Percentiles rank a stretch among this genome's conserved stretches.
Conservation (phyloP, 2,113 vertebrate species). For the Heterochromis multidens region DNA sequence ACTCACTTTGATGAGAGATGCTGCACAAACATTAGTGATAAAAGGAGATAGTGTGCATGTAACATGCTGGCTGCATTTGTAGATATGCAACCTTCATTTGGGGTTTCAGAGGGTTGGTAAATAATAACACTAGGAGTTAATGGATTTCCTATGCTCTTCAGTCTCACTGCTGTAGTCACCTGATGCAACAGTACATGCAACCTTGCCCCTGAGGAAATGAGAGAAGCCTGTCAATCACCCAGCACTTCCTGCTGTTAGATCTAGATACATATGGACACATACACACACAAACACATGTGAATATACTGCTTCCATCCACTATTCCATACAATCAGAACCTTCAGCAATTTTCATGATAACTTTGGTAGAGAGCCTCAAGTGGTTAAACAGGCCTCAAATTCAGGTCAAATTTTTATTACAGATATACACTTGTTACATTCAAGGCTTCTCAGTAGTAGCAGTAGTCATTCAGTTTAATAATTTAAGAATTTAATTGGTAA, state of each 20-base stretch:
- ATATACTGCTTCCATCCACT: not conserved
- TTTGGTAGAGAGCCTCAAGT: not conserved
- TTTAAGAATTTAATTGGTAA: not conserved
- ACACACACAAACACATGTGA: slow-evolving; percentile 12
- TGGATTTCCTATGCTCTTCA: slow-evolving; percentile 60
- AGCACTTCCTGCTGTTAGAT: slow-evolving; percentile 22
- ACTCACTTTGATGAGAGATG: slow-evolving; percentile 62
- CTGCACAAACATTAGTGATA: slow-evolving; percentile 54
- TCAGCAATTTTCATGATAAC: not conserved
- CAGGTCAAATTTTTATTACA: not conserved
- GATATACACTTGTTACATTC: not conserved
- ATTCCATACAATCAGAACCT: not conserved
- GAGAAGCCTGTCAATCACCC: slow-evolving; percentile 62
- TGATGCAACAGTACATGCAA: slow-evolving; percentile 63
- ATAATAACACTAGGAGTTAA: slow-evolving; percentile 62
- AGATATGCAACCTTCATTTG: slow-evolving; percentile 65
- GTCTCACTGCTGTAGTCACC: slow-evolving; percentile 55
- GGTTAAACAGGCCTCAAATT: not conserved
- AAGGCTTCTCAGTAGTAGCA: not conserved
- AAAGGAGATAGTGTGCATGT: slow-evolving; percentile 41
- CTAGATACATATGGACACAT: slow-evolving; percentile 17
- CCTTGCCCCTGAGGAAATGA: slow-evolving; percentile 55
- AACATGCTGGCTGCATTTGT: slow-evolving; percentile 58
- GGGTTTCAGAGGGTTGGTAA: slow-evolving; percentile 50
- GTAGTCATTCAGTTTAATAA: not conserved